Evolutionary conservation across 2,113 vertebrate genomes (phyloP), one percentile per base, ranked within the genome.

Genomic region (Grantiella picta): DNA sequence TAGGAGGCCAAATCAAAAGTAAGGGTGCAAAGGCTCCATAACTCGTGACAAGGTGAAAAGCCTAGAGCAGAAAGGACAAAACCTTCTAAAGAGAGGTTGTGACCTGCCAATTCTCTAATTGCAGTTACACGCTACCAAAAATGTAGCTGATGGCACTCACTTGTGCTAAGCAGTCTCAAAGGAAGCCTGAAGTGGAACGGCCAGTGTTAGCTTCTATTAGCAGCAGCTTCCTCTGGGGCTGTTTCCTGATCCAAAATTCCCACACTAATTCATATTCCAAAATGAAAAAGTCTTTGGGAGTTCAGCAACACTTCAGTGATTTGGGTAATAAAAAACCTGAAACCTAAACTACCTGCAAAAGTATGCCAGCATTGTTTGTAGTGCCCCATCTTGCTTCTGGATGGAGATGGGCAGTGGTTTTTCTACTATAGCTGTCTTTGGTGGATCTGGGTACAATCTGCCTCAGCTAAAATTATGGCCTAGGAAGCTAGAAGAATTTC

Each of bases 211-310:
- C 38, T 70, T 61, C 59, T 79, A 56, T 71, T 60, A 90, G 82
- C 50, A 82, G 50, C 35, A 12, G 57, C 88, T 96, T 96, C 93
- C 90, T 96, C 86, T 7, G 4, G n/a, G 18, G 11, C 92, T 81
- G 56, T 70, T 97, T 96, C 94, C 93, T 88, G 88, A 94, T 90
- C 69, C 64, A n/a, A 71, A 93, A 83, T 91, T 75, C 70, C 76
- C n/a, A 29, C 56, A 17, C 20, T 81, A 54, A 88, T 86, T 96
- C 52, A 77, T 88, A 69, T 64, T 90, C 54, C 72, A 89, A 95
- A 68, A 90, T 75, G 79, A 92, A 86, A 91, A 94, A 70, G 28
- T 52, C 76, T 61, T 60, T 35, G 66, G 38, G 31, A 76, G 23
- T 59, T 82, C 69, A 83, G 40, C 40, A 87, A 71, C 28, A 86